Base-by-base conservation (phyloP, 2,797 vertebrate genomes). In the Siniperca obscura region DNA sequence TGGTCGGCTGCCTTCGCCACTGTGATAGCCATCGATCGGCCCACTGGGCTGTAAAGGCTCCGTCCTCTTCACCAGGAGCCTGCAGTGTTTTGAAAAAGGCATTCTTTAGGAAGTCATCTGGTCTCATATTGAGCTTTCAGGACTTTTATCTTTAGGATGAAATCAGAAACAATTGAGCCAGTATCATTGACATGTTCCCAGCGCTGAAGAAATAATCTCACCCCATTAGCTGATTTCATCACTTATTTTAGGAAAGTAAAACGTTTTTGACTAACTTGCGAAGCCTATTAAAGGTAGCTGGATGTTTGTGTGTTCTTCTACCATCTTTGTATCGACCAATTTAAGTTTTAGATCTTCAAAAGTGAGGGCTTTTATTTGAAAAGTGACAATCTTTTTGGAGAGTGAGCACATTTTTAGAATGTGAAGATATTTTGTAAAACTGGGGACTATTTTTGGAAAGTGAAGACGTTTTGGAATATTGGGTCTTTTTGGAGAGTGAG, bases 51-150 rank as follows among this genome's bases (percentile, higher is more conserved):
- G 44, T 14, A 36, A 19, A 57, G 38, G 40, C 62, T 50, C 14
- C 11, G 16, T 27, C 65, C 8, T 70, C 40, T 19, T 61, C 77
- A 81, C 67, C 72, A 25, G 78, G 74, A 80, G 59, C 72, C 75
- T 46, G 46, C 53, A n/a, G 55, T 1, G 30, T 17, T 53, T 44
- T 44, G 13, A 22, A 21, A 25, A 8, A 46, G 9, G 1, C 8
- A 11, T 25, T 30, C 16, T 52, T 36, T 2, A 10, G 36, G 9
- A n/a, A 53, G 7, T 42, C 48, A 21, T 1, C 30, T 2, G 12
- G 22, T 61, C 19, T 70, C 52, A 56, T 2, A 13, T 61, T 52
- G 52, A 69, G 30, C 5, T 38, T 38, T 48, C 9, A 56, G 16
- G 22, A 55, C 6, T 34, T 22, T 60, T 61, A 27, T 44, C 59